phyloP scores from a whole-genome alignment of 1,140 invertebrate genomes.

The Trachymyrmex cornetzi region DNA sequence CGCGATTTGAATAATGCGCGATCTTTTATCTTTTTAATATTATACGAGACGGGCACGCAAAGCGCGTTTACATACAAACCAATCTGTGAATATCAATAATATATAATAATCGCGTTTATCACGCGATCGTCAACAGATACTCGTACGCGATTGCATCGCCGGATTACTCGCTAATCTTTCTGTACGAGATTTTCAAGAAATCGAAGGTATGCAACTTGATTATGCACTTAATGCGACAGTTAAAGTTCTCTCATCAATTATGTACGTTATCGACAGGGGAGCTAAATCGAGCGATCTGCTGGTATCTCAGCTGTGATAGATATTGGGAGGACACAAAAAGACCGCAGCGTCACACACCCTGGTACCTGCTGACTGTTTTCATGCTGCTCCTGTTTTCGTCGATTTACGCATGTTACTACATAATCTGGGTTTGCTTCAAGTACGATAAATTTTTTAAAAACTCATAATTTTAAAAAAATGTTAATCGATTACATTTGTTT shows the following conservation, averaged over 20 bases:
- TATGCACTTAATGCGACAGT: background rate
- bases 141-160: slow-evolving; percentile 92
- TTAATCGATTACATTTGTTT: background rate
- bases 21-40: slow-evolving; percentile 21
- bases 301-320: slow-evolving; percentile 96
- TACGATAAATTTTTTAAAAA: slow-evolving; percentile 86
- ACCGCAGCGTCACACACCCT: slow-evolving; percentile 92
- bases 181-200: slow-evolving; percentile 93
- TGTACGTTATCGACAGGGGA: slow-evolving; percentile 88
- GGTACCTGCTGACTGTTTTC: slow-evolving; percentile 91
- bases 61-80: background rate
- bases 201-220: slow-evolving; percentile 90
- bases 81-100: background rate
- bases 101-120: slow-evolving; percentile 9
- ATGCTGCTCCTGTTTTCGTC: slow-evolving; percentile 92
- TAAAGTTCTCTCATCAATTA: slow-evolving; percentile 33
- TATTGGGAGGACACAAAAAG: slow-evolving; percentile 95
- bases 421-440: slow-evolving; percentile 96
- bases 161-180: slow-evolving; percentile 93
- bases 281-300: slow-evolving; percentile 95
- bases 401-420: slow-evolving; percentile 95
- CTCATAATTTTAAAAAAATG: background rate
- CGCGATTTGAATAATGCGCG: background rate
- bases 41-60: background rate
- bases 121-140: slow-evolving; percentile 83